A percentile compares a stretch with the other conserved stretches of the same genome.
Evolutionary conservation across 2,797 vertebrate genomes (phyloP).

Genomic region (Halcyon badia): DNA sequence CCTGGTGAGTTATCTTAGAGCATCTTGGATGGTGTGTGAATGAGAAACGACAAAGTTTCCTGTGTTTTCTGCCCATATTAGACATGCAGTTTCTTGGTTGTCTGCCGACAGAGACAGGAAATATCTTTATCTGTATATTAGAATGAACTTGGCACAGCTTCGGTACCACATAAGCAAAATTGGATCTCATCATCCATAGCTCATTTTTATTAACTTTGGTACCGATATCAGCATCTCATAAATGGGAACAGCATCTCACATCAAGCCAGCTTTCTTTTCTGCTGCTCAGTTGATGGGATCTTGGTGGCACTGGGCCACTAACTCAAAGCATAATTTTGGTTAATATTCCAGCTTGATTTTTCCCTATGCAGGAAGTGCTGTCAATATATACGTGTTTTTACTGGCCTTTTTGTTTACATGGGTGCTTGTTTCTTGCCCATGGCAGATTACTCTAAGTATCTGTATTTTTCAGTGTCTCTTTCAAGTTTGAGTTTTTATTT

Average conservation of each 20-base stretch:
- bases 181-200: conserved; percentile 22
- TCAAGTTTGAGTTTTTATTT: neutral
- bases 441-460: neutral
- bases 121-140: neutral
- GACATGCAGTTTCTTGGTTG: neutral
- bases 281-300: neutral
- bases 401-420: neutral
- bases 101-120: conserved; percentile 7
- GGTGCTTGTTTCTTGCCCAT: neutral
- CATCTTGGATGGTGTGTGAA: rapidly evolving
- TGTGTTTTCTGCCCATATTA: neutral
- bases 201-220: conserved; percentile 50
- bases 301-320: neutral
- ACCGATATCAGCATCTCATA: neutral
- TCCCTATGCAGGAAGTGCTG: neutral
- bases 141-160: neutral
- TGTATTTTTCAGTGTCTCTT: neutral
- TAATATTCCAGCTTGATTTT: neutral
- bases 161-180: conserved; percentile 11
- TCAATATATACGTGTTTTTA: neutral
- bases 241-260: neutral
- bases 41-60: neutral
- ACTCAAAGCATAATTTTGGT: neutral
- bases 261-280: conserved; percentile 7
- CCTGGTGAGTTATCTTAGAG: neutral